Percentiles rank a stretch among this genome's conserved stretches.
These are phyloP conservation scores for Nymphalis io DNA, from an alignment of 1,140 invertebrate genomes.

Conservation along the genomic window DNA sequence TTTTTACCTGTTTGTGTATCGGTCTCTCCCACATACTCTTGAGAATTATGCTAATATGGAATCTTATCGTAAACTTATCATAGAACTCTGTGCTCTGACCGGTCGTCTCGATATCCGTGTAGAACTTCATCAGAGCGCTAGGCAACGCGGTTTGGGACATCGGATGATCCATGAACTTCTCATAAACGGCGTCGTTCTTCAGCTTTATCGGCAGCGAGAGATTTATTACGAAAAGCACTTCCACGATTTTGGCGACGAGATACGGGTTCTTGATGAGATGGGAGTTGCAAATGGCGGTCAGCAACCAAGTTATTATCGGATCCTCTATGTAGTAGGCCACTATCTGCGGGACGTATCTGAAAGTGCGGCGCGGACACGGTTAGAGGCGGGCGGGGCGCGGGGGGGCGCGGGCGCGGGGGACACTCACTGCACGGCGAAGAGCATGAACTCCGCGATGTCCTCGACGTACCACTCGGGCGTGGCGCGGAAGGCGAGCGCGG, in stretches of 20 bases:
- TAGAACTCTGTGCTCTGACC: slow-evolving; percentile 99
- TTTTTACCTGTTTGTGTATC: slow-evolving; percentile 77
- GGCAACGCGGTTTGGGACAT: slow-evolving; percentile 91
- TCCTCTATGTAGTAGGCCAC: slow-evolving; percentile 90
- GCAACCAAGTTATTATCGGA: slow-evolving; percentile 92
- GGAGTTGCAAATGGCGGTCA: slow-evolving; percentile 94
- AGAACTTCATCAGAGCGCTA: slow-evolving; percentile 97
- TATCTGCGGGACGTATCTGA: slow-evolving; percentile 88
- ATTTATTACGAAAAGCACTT: slow-evolving; percentile 96
- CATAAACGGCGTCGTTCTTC: slow-evolving; percentile 71
- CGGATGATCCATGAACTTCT: slow-evolving; percentile 88
- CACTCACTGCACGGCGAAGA: slow-evolving; percentile 96
- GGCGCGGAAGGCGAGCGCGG: slow-evolving; percentile 92
- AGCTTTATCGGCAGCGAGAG: slow-evolving; percentile 89
- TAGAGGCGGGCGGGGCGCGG: slow-evolving; percentile 60
- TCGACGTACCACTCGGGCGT: slow-evolving; percentile 98
- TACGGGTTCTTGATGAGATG: slow-evolving; percentile 97
- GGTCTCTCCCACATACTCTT: slow-evolving; percentile 92
- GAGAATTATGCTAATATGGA: slow-evolving; percentile 98
- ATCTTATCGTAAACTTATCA: slow-evolving; percentile 98
- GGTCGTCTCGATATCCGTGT: slow-evolving; percentile 98
- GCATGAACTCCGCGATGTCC: slow-evolving; percentile 96
- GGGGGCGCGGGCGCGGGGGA: slow-evolving; percentile 79
- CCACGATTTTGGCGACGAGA: slow-evolving; percentile 95
- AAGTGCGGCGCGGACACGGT: slow-evolving; percentile 40